A percentile compares a stretch with the other conserved stretches of the same genome.
phyloP scores from a whole-genome alignment of 2,113 vertebrate genomes.

The Anoura caudifer region DNA sequence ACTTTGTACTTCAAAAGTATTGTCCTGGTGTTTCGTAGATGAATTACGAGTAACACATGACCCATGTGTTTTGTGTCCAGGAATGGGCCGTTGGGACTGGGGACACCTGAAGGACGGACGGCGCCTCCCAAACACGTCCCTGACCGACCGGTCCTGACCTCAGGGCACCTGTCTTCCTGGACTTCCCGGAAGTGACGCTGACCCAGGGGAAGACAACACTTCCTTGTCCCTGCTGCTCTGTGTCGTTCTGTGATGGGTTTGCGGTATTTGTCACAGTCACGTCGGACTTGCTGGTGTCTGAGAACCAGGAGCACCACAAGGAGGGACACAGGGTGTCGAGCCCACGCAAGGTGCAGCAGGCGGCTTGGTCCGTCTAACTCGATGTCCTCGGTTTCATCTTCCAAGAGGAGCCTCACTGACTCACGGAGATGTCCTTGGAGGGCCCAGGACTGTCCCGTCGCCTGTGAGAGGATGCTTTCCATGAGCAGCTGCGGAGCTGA shows the following conservation, averaged over 20 bases:
- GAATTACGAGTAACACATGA: accelerated
- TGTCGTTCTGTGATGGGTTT: neutral
- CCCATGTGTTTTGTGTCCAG: neutral
- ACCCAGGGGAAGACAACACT: neutral
- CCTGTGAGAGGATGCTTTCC: neutral
- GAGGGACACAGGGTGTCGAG: neutral
- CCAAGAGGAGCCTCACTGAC: neutral
- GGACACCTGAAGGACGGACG: neutral
- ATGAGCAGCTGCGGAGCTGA: accelerated
- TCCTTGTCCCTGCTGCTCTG: no score
- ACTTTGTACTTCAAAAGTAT: neutral
- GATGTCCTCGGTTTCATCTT: accelerated
- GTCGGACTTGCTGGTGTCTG: no score
- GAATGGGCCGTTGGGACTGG: accelerated
- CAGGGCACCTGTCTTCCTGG: no score
- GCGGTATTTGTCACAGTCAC: neutral
- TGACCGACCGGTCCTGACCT: neutral
- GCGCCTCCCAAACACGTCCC: accelerated
- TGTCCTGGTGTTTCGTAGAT: neutral
- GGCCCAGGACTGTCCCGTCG: accelerated
- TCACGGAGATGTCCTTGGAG: accelerated
- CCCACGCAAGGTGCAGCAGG: accelerated
- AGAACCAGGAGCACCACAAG: neutral
- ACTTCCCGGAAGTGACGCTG: no score
- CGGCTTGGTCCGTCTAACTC: accelerated